Evolutionary conservation across 2,113 vertebrate genomes (phyloP), one percentile per base, ranked within the genome.

Genomic region (Albula goreensis): DNA sequence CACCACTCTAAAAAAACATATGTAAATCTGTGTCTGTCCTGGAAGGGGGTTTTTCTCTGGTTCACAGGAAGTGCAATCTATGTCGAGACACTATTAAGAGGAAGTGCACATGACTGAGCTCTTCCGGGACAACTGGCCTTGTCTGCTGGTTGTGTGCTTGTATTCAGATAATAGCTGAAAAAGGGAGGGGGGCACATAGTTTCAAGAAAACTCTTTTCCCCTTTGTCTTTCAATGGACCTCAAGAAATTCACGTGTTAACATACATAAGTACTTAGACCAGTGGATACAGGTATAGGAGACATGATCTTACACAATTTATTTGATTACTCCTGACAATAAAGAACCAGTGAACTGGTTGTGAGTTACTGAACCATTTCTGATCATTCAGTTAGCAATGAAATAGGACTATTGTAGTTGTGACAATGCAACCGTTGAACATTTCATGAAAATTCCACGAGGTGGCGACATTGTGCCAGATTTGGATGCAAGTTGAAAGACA

Each of bases 31-130:
- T 74, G 31, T 74, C 70, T 74, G 70, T 10, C n/a, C 22, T 74
- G 60, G 60, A 19, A 22, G 19, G 60, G 60, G n/a, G 6, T 22
- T 22, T n/a, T 17, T 70, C n/a, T 74, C n/a, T 74, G 11, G 22
- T 74, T 31, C 8, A 31, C 22, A 74, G 70, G 70, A 74, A 74
- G n/a, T 74, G 70, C 70, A 8, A 31, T 74, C 70, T 74, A 2
- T 3, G 15, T 17, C 11, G 60, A 66, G 52, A 15, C 85, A 80
- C 60, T 31, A 80, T 63, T 56, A 53, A 80, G 78, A 80, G 77
- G 84, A 80, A 78, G 78, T 49, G 84, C 78, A 63, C 22, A 85
- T 85, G 84, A 78, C 78, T 41, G 51, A 57, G 83, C 51, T 85
- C 41, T 85, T 78, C 51, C 15, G 74, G 31, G 74, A 78, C 25